Percentiles rank a stretch among this genome's conserved stretches.
Evolutionary conservation across 2,888 invertebrate species (phyloP).

Genomic region (Mimumesa dahlbomi): DNA sequence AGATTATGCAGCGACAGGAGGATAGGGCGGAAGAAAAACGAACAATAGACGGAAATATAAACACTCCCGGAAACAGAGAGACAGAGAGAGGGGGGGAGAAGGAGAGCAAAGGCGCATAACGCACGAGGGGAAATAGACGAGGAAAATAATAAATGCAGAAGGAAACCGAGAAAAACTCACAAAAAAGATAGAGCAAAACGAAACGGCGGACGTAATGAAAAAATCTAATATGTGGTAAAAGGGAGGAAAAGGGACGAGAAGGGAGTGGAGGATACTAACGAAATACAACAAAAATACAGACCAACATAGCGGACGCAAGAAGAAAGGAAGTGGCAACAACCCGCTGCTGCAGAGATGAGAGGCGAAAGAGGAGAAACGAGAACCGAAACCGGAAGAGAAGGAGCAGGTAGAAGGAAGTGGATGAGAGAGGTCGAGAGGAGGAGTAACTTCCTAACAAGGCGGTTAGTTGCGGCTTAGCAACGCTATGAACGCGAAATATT

Average conservation of each 20-base stretch:
- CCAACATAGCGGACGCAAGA: slow-evolving; percentile 1
- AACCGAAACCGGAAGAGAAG: slow-evolving; percentile 55
- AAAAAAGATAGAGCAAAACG: slow-evolving; percentile 12
- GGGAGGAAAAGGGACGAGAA: neutral
- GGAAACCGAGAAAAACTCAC: neutral
- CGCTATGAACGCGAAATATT: slow-evolving; percentile 77
- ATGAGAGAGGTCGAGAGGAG: slow-evolving; percentile 59
- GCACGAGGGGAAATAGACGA: neutral
- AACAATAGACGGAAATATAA: no score
- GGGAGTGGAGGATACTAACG: neutral
- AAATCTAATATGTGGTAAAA: slow-evolving; percentile 38
- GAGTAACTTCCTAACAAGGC: slow-evolving; percentile 79
- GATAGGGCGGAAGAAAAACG: no score
- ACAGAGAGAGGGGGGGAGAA: neutral
- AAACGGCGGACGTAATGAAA: slow-evolving; percentile 40
- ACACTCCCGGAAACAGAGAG: neutral
- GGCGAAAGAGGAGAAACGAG: slow-evolving; percentile 17
- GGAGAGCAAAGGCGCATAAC: neutral
- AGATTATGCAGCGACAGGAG: no score
- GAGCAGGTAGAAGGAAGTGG: slow-evolving; percentile 53
- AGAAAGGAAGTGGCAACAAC: slow-evolving; percentile 5
- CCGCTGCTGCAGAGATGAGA: neutral
- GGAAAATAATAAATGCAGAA: slow-evolving; percentile 23
- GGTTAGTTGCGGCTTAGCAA: slow-evolving; percentile 79
- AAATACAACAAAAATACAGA: neutral